A percentile compares a stretch with the other conserved stretches of the same genome.
Evolutionary conservation across 1,140 invertebrate species (phyloP).

Genomic region (Ephestia elutella): DNA sequence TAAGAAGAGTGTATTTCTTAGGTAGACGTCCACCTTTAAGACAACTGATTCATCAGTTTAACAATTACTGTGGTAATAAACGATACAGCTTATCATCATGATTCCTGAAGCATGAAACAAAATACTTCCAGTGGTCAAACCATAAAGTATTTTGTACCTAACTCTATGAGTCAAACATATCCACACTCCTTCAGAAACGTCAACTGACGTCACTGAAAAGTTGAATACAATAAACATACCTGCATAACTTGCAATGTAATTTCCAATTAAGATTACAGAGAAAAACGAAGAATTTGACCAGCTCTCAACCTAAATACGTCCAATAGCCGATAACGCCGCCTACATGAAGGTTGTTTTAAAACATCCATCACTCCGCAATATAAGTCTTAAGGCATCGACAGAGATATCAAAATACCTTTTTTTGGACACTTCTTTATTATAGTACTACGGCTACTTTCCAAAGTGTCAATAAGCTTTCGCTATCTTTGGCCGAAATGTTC

Average conservation of each 20-base stretch:
- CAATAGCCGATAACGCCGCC: conserved; percentile 1
- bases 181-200: no score
- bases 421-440: neutral
- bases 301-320: conserved; percentile 1
- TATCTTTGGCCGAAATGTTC: neutral
- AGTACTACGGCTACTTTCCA: conserved; percentile 3
- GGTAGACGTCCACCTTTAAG: no score
- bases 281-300: conserved; percentile 1
- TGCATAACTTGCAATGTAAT: neutral
- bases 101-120: no score
- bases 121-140: no score
- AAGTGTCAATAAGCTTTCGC: conserved; percentile 1
- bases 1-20: no score
- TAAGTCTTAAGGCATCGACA: neutral
- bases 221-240: neutral
- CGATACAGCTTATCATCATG: no score
- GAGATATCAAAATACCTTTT: conserved; percentile 1
- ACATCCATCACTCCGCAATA: neutral
- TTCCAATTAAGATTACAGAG: neutral
- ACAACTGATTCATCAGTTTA: no score
- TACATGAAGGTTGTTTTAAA: neutral
- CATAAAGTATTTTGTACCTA: no score
- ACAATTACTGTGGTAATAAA: no score
- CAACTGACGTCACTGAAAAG: no score
- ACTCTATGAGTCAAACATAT: no score